phyloP scores from a whole-genome alignment of 2,888 invertebrate species.

The Chloroclystis v-ata region DNA sequence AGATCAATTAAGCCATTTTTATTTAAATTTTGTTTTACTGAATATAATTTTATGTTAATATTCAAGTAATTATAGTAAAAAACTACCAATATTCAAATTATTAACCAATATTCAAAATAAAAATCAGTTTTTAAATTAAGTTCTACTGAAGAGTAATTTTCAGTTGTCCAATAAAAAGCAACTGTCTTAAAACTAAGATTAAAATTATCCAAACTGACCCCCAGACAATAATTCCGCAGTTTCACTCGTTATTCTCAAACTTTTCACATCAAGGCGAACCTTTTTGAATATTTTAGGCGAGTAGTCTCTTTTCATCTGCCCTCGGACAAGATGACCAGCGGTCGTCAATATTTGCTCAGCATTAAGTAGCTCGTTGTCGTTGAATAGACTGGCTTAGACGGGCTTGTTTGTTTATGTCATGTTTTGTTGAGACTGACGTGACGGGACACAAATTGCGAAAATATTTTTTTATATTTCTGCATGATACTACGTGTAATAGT shows the following conservation, averaged over 20 bases:
- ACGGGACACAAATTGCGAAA: background rate
- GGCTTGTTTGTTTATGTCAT: constrained; percentile 49
- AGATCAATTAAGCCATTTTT: too few relatives aligned
- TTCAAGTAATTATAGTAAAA: too few relatives aligned
- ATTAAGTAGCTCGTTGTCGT: constrained; percentile 69
- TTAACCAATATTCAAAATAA: too few relatives aligned
- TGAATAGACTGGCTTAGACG: constrained; percentile 57
- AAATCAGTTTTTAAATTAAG: too few relatives aligned
- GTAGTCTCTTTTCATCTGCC: constrained; percentile 46
- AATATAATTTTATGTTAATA: too few relatives aligned
- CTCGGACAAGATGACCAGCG: constrained; percentile 70
- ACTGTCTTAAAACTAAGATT: constrained; percentile 20
- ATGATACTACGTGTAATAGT: too few relatives aligned
- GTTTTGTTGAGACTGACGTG: constrained; percentile 29
- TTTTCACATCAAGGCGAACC: constrained; percentile 25
- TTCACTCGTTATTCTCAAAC: constrained; percentile 23
- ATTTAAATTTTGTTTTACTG: too few relatives aligned
- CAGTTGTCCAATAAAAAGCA: constrained; percentile 21
- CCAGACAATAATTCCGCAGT: constrained; percentile 22
- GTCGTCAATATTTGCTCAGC: constrained; percentile 67
- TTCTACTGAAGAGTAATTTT: background rate
- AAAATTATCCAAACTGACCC: constrained; percentile 25
- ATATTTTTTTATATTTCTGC: too few relatives aligned
- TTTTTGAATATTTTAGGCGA: constrained; percentile 50
- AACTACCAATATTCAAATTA: too few relatives aligned